A percentile compares a stretch with the other conserved stretches of the same genome.
Evolutionary conservation across 2,113 vertebrate genomes (phyloP).

Genomic region (Coptodon rendalli): DNA sequence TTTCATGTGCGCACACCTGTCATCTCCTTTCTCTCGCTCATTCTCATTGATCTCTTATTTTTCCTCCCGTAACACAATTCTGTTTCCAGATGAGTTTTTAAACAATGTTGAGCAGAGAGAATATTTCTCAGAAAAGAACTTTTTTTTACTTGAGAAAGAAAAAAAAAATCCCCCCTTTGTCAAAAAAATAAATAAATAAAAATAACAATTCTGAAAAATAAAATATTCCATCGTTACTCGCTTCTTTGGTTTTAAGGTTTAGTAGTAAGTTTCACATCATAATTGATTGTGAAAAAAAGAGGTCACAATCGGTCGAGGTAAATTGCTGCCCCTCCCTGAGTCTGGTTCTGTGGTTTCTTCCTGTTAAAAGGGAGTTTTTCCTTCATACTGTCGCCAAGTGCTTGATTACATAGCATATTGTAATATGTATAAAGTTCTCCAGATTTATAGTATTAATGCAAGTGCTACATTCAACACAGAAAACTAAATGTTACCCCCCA

Average conservation of each 20-base stretch:
- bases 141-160: background rate
- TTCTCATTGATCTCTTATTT: background rate
- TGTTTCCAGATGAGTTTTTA: background rate
- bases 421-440: background rate
- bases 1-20: background rate
- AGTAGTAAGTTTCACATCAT: background rate
- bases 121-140: background rate
- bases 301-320: background rate
- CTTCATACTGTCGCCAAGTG: background rate
- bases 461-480: background rate
- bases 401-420: background rate
- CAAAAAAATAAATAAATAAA: background rate
- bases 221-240: background rate
- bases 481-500: background rate
- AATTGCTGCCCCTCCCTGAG: background rate
- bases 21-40: background rate
- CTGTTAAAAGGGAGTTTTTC: background rate
- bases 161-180: background rate
- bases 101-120: background rate
- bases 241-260: background rate
- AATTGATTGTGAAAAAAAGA: background rate
- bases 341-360: background rate
- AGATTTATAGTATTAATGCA: background rate
- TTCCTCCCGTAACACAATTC: background rate
- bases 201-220: background rate